Evolutionary conservation across 2,888 invertebrate species (phyloP).

Genomic region (Dexiosoma caninum): DNA sequence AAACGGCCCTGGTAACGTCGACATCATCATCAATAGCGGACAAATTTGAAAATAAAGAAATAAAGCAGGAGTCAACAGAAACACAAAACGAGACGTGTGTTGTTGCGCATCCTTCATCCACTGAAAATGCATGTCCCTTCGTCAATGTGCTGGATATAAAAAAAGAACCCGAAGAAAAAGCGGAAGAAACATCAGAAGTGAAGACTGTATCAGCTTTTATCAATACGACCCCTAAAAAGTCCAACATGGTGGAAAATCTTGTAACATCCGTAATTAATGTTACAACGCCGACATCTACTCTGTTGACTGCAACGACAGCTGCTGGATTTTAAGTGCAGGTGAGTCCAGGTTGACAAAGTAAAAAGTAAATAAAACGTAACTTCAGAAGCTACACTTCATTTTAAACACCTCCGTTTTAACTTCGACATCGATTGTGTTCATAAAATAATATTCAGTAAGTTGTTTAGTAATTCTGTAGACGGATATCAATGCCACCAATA

Average conservation of each 20-base stretch:
- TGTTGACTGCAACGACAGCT: conserved; percentile 45
- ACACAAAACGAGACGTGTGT: neutral
- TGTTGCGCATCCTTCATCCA: conserved; percentile 27
- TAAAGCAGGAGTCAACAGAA: conserved; percentile 43
- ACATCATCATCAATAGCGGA: conserved; percentile 55
- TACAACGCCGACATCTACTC: conserved; percentile 42
- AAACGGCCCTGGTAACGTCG: conserved; percentile 61
- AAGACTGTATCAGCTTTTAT: conserved; percentile 20
- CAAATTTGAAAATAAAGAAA: conserved; percentile 37
- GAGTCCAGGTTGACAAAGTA: neutral
- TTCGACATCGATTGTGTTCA: no score
- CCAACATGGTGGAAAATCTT: conserved; percentile 41
- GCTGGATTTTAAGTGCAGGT: conserved; percentile 50
- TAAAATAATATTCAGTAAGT: no score
- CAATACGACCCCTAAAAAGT: conserved; percentile 36
- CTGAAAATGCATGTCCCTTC: neutral
- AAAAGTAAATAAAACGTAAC: no score
- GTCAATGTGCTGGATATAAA: conserved; percentile 45
- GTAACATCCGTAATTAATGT: conserved; percentile 59
- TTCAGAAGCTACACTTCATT: no score
- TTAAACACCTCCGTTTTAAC: no score
- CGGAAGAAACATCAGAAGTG: neutral
- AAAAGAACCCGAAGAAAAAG: conserved; percentile 51
- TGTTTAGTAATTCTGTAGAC: no score
- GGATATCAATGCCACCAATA: no score